phyloP scores from a whole-genome alignment of 2,113 vertebrate species.

The Microtus pennsylvanicus region DNA sequence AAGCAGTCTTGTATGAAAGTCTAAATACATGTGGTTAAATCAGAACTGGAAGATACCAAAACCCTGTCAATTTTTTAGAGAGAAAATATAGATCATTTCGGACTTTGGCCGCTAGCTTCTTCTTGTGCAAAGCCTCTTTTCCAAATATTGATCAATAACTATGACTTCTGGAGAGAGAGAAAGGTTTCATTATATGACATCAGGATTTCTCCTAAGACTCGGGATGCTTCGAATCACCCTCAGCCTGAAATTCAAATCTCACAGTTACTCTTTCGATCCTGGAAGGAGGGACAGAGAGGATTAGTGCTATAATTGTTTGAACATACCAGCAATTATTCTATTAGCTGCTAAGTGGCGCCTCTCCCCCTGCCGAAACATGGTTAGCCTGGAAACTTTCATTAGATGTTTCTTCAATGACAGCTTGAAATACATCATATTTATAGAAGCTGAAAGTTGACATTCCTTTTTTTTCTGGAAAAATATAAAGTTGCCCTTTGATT shows the following conservation, averaged over 20 bases:
- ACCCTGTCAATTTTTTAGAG: not conserved
- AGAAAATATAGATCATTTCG: not conserved
- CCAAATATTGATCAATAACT: not conserved
- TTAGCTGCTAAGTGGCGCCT: not conserved
- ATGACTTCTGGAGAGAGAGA: not conserved
- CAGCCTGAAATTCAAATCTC: not conserved
- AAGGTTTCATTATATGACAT: not conserved
- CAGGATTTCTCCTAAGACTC: not conserved
- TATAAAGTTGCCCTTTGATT: not conserved
- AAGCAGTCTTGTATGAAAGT: conserved; percentile 69
- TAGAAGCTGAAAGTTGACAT: not conserved
- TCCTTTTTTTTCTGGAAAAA: not conserved
- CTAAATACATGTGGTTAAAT: conserved; percentile 31
- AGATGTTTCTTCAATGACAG: not conserved
- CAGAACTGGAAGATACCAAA: not conserved
- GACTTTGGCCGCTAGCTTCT: not conserved
- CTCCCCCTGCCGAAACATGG: conserved; percentile 14
- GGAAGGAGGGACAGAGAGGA: not conserved
- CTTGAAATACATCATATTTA: not conserved
- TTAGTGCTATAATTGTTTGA: not conserved
- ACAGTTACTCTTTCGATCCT: not conserved
- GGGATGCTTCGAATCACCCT: not conserved
- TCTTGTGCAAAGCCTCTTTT: not conserved
- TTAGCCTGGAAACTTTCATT: conserved; percentile 1
- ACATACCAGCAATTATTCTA: not conserved